Conservation (phyloP, 1,140 invertebrate species). For the Eupristina koningsbergeri region DNA sequence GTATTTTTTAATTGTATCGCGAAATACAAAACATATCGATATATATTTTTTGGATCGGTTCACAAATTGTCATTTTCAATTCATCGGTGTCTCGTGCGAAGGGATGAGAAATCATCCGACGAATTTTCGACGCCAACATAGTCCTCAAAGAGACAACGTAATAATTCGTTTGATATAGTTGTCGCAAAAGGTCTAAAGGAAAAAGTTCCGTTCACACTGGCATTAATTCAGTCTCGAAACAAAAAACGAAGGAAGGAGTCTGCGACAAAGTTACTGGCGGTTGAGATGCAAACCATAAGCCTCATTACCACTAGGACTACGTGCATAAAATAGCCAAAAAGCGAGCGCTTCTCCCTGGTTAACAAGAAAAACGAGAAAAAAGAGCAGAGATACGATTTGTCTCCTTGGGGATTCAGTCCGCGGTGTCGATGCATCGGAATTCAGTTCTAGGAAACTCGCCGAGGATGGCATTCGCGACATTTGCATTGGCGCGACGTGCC, state of each 20-base stretch:
- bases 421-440: slow-evolving; percentile 19
- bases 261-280: not conserved
- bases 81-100: not conserved
- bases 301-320: slow-evolving; percentile 5
- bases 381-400: not conserved
- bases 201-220: not conserved
- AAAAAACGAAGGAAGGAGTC: not conserved
- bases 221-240: not conserved
- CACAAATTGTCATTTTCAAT: not conserved
- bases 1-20: too few relatives aligned
- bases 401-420: slow-evolving; percentile 12
- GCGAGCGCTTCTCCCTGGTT: not conserved
- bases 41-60: not conserved
- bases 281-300: not conserved
- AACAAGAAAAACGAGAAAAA: not conserved
- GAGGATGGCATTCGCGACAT: not conserved
- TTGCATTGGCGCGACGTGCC: slow-evolving; percentile 11
- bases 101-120: not conserved
- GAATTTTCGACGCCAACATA: not conserved
- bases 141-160: not conserved
- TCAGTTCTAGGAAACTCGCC: not conserved
- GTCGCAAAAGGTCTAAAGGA: not conserved
- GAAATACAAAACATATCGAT: not conserved
- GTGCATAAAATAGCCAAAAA: slow-evolving; percentile 17
- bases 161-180: not conserved